Percentiles rank a stretch among this genome's conserved stretches.
These are phyloP conservation scores for Acestrorhynchus altus DNA, from an alignment of 2,797 vertebrate species.

Conservation along the genomic window DNA sequence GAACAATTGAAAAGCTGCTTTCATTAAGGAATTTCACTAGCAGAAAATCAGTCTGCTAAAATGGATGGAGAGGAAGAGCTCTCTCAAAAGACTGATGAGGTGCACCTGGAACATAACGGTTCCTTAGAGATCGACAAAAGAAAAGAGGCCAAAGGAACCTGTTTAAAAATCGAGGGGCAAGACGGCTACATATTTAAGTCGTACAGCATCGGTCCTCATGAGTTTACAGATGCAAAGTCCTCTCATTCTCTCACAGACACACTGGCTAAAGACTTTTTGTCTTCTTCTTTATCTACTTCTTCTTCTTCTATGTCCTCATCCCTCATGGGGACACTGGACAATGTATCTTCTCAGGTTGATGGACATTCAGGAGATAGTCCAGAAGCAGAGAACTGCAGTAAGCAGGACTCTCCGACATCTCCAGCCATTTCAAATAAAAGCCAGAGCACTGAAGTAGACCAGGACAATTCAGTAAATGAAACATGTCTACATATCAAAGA, in stretches of 20 bases:
- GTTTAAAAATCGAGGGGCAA: constrained; percentile 82
- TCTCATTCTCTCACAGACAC: constrained; percentile 71
- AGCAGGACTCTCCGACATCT: constrained; percentile 61
- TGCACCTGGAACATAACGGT: constrained; percentile 67
- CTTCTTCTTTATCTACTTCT: constrained; percentile 54
- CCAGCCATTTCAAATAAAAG: constrained; percentile 68
- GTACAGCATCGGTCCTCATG: constrained; percentile 78
- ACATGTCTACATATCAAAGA: constrained; percentile 78
- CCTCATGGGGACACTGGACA: constrained; percentile 63
- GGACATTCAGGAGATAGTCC: constrained; percentile 65
- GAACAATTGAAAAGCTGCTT: constrained; percentile 62
- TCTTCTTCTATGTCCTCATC: constrained; percentile 73
- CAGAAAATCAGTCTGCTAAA: constrained; percentile 68
- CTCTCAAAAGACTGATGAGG: constrained; percentile 70
- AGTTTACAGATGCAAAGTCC: constrained; percentile 63
- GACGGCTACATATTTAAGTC: constrained; percentile 84
- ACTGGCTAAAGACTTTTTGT: constrained; percentile 75
- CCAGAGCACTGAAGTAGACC: constrained; percentile 66
- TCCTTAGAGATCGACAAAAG: constrained; percentile 70
- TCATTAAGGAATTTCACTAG: constrained; percentile 66
- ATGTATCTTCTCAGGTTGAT: constrained; percentile 78
- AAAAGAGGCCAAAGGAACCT: constrained; percentile 78
- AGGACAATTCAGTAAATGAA: constrained; percentile 62
- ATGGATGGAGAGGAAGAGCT: constrained; percentile 81
- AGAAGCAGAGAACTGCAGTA: constrained; percentile 59